phyloP scores from a whole-genome alignment of 2,888 invertebrate genomes.

The Notodonta ziczac region DNA sequence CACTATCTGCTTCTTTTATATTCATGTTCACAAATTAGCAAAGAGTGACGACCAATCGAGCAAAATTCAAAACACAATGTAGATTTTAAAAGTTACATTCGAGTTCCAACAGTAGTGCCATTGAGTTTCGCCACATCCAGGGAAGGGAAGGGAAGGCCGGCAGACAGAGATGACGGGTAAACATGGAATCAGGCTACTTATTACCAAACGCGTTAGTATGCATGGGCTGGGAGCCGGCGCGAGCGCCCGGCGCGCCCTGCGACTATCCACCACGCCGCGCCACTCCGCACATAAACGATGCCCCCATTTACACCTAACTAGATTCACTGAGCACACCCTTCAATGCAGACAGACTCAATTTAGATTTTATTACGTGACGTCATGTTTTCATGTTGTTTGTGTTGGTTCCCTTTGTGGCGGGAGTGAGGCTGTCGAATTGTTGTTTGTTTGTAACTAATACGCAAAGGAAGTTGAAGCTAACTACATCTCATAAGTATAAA shows the following conservation, averaged over 20 bases:
- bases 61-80: no score
- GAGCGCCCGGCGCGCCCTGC: slow-evolving; percentile 58
- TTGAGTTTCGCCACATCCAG: slow-evolving; percentile 1
- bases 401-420: slow-evolving; percentile 6
- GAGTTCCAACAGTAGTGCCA: slow-evolving; percentile 1
- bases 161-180: slow-evolving; percentile 52
- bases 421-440: background rate
- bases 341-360: slow-evolving; percentile 58
- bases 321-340: slow-evolving; percentile 50
- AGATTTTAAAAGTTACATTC: background rate
- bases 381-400: slow-evolving; percentile 23
- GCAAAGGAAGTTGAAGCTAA: background rate
- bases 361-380: slow-evolving; percentile 54
- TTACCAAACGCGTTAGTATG: slow-evolving; percentile 79
- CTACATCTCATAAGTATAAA: no score
- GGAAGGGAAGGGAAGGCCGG: slow-evolving; percentile 4
- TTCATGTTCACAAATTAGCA: no score
- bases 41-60: no score
- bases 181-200: slow-evolving; percentile 75
- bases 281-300: slow-evolving; percentile 67
- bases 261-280: slow-evolving; percentile 56
- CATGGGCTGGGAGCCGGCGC: slow-evolving; percentile 74
- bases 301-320: slow-evolving; percentile 68
- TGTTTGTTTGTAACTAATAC: background rate
- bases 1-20: no score